Percentiles rank a stretch among this genome's conserved stretches.
Evolutionary conservation across 1,140 invertebrate genomes (phyloP).

Genomic region (Sycophila sp.): DNA sequence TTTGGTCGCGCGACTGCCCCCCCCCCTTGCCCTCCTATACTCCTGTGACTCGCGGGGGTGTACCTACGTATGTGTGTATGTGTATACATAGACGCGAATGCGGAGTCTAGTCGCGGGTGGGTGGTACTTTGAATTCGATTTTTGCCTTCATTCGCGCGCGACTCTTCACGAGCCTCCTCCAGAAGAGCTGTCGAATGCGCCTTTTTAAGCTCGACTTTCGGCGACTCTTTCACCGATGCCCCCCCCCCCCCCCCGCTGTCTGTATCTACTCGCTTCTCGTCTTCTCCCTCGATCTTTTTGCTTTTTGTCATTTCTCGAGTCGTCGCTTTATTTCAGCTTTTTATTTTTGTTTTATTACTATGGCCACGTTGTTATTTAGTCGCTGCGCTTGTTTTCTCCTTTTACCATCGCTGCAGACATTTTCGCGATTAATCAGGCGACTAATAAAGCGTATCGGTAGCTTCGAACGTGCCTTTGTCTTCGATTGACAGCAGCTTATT

Average conservation of each 20-base stretch:
- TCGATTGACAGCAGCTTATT: no score
- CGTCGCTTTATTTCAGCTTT: no score
- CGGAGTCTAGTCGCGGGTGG: no score
- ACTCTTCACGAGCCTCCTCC: slow-evolving; percentile 7
- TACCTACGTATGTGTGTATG: not conserved
- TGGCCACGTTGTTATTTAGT: no score
- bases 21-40: not conserved
- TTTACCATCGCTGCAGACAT: not conserved
- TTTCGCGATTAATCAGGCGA: not conserved
- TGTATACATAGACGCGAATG: not conserved
- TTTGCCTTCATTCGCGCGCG: not conserved
- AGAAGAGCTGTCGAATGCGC: slow-evolving; percentile 7
- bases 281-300: not conserved
- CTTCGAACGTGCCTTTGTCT: not conserved
- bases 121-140: slow-evolving; percentile 15
- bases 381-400: not conserved
- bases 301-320: not conserved
- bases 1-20: not conserved
- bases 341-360: no score
- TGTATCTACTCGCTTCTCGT: not conserved
- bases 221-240: not conserved
- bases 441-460: not conserved
- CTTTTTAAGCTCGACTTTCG: slow-evolving; percentile 10
- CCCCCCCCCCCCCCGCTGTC: not conserved
- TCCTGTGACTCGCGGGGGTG: not conserved